Evolutionary conservation across 2,888 invertebrate species (phyloP).

Genomic region (Mechanitis mazaeus): DNA sequence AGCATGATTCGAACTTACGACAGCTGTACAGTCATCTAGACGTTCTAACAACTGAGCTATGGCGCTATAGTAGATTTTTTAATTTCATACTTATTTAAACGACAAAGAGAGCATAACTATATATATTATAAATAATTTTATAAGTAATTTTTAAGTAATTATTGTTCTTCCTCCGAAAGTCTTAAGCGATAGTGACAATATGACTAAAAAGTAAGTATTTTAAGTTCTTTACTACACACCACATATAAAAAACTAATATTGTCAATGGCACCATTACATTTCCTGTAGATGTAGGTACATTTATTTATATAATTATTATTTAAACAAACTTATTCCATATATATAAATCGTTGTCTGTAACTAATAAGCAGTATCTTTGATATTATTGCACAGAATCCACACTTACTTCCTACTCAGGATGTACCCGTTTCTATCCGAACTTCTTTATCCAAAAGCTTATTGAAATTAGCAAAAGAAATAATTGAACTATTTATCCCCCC

Average conservation of each 20-base stretch:
- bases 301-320: slow-evolving; percentile 14
- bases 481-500: too few relatives aligned
- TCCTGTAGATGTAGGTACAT: slow-evolving; percentile 30
- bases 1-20: too few relatives aligned
- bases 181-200: slow-evolving; percentile 23
- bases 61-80: too few relatives aligned
- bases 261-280: slow-evolving; percentile 62
- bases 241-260: slow-evolving; percentile 55
- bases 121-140: slow-evolving; percentile 21
- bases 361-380: neutral
- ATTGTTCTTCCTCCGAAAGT: slow-evolving; percentile 20
- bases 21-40: too few relatives aligned
- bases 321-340: neutral
- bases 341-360: neutral
- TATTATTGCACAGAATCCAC: neutral
- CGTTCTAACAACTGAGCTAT: too few relatives aligned
- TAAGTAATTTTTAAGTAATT: slow-evolving; percentile 33
- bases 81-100: too few relatives aligned
- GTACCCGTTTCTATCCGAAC: slow-evolving; percentile 21
- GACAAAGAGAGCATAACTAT: slow-evolving; percentile 10
- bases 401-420: neutral
- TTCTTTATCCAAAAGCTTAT: slow-evolving; percentile 2
- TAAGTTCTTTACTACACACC: slow-evolving; percentile 10
- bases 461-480: neutral
- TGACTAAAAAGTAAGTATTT: slow-evolving; percentile 16